Evolutionary conservation across 1,140 invertebrate species (phyloP).

Genomic region (Tenebrio molitor): DNA sequence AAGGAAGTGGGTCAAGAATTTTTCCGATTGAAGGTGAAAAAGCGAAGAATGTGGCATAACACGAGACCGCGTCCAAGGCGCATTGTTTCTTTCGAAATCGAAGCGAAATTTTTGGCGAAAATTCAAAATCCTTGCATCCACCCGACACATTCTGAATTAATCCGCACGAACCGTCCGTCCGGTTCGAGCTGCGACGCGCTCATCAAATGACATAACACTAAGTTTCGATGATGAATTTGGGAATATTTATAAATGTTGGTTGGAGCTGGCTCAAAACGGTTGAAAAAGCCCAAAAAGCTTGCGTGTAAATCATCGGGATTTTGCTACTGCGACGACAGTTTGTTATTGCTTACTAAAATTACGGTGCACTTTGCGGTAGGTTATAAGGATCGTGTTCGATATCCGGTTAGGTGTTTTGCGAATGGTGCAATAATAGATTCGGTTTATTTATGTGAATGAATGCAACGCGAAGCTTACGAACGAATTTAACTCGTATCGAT

Average conservation of each 20-base stretch:
- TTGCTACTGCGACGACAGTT: not conserved
- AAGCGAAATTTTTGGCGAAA: slow-evolving; percentile 30
- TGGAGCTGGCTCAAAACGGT: not conserved
- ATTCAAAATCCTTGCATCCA: not conserved
- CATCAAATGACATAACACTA: too few species aligned
- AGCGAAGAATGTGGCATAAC: not conserved
- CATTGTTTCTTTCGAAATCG: slow-evolving; percentile 19
- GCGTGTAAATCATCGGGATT: not conserved
- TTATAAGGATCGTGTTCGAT: slow-evolving; percentile 3
- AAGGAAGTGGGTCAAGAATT: slow-evolving; percentile 30
- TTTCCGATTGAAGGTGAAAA: slow-evolving; percentile 13
- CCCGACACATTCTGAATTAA: not conserved
- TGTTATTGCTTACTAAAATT: not conserved
- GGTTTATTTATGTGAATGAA: slow-evolving; percentile 21
- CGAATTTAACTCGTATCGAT: too few species aligned
- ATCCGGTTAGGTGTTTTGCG: slow-evolving; percentile 12
- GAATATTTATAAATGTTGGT: not conserved
- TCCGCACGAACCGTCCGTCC: too few species aligned
- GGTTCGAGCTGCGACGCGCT: too few species aligned
- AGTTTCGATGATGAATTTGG: not conserved
- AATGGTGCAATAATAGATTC: slow-evolving; percentile 15
- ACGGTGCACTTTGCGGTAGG: slow-evolving; percentile 21
- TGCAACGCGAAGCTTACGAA: not conserved
- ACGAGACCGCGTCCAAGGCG: slow-evolving; percentile 10
- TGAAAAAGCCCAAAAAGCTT: not conserved